Evolutionary conservation across 2,888 invertebrate genomes (phyloP), one percentile per base, ranked within the genome.

Genomic region (Spodoptera littoralis): DNA sequence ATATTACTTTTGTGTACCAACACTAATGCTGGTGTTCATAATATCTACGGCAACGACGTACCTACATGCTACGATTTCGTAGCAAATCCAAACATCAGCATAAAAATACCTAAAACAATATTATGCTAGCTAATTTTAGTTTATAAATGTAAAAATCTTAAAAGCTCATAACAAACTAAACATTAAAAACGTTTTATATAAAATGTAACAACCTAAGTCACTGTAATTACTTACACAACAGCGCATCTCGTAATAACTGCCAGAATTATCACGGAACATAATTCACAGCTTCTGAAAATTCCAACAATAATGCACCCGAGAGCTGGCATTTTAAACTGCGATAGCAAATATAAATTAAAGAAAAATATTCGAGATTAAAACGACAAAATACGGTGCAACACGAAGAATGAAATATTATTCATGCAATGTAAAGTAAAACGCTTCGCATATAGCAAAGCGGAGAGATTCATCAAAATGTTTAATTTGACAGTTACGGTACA

Each of bases 291-390:
- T 8, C 11, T 22, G 4, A n/a, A 54, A 18, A 41, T 8, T 46
- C 0, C 11, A 11, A 53, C 24, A 44, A 45, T 12, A 52, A 46
- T 68, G n/a, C 13, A 67, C 18, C 2, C 27, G 12, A 59, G 45
- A 56, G 51, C 41, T n/a, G 48, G 36, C 22, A 46, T 55, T 73
- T 52, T 22, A 59, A 55, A 12, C 42, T 50, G 24, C 47, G 48
- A n/a, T 36, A 42, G 52, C 47, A 11, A 36, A 48, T 36, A n/a
- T 58, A 62, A 62, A 61, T 62, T 41, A 47, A 56, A 55, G 45
- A 69, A 52, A 74, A 69, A 53, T 74, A 73, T 57, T 57, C 61
- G 50, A 70, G 74, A 68, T 73, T 70, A 73, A 73, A 68, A 70
- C 42, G 53, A 60, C 74, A 68, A 60, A 67, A 57, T 73, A 60